Base-by-base conservation (phyloP, 2,888 invertebrate species). In the Ennomos quercinarius region DNA sequence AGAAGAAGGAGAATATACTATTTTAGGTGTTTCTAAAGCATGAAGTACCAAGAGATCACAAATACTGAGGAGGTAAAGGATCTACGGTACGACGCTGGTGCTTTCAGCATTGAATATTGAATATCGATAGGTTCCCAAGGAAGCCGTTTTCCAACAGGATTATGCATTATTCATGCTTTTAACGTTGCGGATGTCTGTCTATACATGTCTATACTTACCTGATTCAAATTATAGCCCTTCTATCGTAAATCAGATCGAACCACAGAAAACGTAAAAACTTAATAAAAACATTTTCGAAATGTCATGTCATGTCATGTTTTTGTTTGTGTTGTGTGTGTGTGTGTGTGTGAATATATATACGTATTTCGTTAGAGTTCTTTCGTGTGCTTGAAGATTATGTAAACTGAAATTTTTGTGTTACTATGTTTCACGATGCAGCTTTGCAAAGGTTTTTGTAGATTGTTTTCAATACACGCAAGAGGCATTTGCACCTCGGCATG, bases 91-190 rank as follows among this genome's bases (percentile, higher is more conserved):
- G 27, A 27, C 27, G 27, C 13, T 35, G 17, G 36, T 36, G 39
- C 36, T 13, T 38, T 49, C 17, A 13, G 49, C 46, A 39, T 48
- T n/a, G 17, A n/a, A 17, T 59, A 17, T 59, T 43, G 51, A 52
- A 58, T 53, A 39, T 50, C 54, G 49, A 55, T 46, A 50, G 45
- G 37, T 27, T 58, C 10, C 43, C 41, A 37, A 12, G 43, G 10
- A 41, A 53, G 36, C 53, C 43, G 47, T n/a, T 52, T 60, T 48
- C 48, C 43, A 36, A 27, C 46, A 36, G 51, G 36, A 47, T 49
- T 13, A 58, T 64, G 55, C 58, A 64, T 61, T 61, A 61, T 64
- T 61, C 53, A 64, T 61, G 53, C 38, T 45, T 44, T 51, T 35
- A 27, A 11, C 50, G 12, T 12, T 39, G 44, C 43, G 47, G 43